Percentiles rank a stretch among this genome's conserved stretches.
Evolutionary conservation across 2,113 vertebrate genomes (phyloP).

Genomic region (Rhinolophus sinicus): DNA sequence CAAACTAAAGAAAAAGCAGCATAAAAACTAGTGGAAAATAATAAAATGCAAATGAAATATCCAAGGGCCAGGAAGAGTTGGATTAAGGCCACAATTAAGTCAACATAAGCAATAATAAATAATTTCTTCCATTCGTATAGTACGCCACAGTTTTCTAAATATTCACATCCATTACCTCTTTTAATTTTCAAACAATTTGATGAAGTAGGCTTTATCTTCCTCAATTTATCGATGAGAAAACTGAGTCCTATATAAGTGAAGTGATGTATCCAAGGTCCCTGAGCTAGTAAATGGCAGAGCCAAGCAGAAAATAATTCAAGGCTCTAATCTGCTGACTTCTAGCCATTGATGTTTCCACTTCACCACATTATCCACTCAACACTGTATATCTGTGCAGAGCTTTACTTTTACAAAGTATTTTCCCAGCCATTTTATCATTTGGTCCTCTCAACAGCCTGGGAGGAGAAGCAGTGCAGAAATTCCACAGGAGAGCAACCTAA

Average conservation of each 20-base stretch:
- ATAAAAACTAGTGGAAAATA: slow-evolving; percentile 9
- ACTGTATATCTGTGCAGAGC: not conserved
- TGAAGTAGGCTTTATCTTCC: not conserved
- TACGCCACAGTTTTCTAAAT: not conserved
- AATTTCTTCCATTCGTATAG: not conserved
- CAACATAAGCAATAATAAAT: slow-evolving; percentile 4
- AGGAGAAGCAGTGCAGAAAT: slow-evolving; percentile 12
- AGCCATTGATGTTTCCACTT: not conserved
- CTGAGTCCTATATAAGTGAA: not conserved
- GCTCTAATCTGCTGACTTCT: not conserved
- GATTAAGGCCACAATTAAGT: slow-evolving; percentile 6
- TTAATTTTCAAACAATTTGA: slow-evolving; percentile 9
- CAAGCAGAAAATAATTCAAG: slow-evolving; percentile 14
- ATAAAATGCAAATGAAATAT: not conserved
- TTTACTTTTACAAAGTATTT: slow-evolving; percentile 26
- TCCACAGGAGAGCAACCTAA: not conserved
- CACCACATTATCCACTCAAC: not conserved
- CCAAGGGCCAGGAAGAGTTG: not conserved
- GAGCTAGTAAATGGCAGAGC: not conserved
- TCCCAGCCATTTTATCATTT: not conserved
- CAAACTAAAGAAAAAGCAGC: not conserved
- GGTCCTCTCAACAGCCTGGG: not conserved
- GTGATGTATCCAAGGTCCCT: not conserved
- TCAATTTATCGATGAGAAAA: not conserved
- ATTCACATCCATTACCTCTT: not conserved